Evolutionary conservation across 2,113 vertebrate genomes (phyloP).

Genomic region (Eptatretus burgeri): DNA sequence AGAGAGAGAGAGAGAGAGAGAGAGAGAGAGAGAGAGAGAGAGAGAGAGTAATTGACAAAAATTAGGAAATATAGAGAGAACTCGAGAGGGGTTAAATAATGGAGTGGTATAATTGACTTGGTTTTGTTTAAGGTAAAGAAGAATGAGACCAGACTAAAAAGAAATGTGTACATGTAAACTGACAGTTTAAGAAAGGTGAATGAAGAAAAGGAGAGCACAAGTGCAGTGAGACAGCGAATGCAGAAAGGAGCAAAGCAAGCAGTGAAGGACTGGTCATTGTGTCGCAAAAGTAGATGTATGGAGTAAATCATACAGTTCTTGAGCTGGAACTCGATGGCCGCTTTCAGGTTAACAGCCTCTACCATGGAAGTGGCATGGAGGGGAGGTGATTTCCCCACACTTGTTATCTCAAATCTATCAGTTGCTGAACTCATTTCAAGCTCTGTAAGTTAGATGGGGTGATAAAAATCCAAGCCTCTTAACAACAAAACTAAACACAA

Average conservation of each 20-base stretch:
- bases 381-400: constrained; percentile 63
- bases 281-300: no score
- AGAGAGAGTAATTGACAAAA: background rate
- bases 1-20: background rate
- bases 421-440: constrained; percentile 59
- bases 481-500: constrained; percentile 1
- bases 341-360: constrained; percentile 84
- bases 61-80: background rate
- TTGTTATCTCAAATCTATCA: constrained; percentile 55
- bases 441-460: constrained; percentile 18
- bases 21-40: background rate
- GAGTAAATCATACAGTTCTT: constrained; percentile 20
- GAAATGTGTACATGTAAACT: no score
- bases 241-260: no score
- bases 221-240: no score
- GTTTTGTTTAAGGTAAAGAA: no score
- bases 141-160: no score
- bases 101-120: background rate
- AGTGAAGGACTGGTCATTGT: no score
- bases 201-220: no score
- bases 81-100: background rate
- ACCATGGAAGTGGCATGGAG: constrained; percentile 63
- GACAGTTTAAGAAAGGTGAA: no score
- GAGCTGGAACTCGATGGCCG: constrained; percentile 62
- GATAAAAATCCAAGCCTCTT: background rate